A percentile compares a stretch with the other conserved stretches of the same genome.
phyloP scores from a whole-genome alignment of 2,797 vertebrate genomes.

The Pristis pectinata region DNA sequence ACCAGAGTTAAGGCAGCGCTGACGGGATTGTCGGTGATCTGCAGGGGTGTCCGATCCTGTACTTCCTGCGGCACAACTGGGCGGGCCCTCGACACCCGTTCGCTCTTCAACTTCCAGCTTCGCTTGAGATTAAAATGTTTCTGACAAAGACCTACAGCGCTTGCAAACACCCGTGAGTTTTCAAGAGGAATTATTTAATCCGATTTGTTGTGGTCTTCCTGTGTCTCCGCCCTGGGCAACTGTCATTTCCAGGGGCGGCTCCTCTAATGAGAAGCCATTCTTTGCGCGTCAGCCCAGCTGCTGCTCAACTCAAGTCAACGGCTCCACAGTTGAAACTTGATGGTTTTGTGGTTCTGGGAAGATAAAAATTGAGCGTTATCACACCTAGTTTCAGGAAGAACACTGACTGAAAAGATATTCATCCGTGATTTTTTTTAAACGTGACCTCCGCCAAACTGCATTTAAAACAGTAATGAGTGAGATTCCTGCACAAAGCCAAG shows the following conservation, averaged over 20 bases:
- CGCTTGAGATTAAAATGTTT: not conserved
- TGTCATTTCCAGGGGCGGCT: not conserved
- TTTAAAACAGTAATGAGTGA: not conserved
- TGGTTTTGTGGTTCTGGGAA: not conserved
- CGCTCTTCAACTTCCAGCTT: no score
- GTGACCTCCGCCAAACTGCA: not conserved
- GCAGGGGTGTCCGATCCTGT: not conserved
- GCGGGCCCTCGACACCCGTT: no score
- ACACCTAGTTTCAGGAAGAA: not conserved
- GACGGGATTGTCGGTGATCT: not conserved
- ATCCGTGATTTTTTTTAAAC: not conserved
- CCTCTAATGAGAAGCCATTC: not conserved
- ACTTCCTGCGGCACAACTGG: not conserved
- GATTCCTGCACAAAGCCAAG: no score
- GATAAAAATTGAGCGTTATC: no score
- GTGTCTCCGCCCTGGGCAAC: no score
- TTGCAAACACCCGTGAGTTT: not conserved
- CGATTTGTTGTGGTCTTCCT: not conserved
- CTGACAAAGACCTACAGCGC: not conserved
- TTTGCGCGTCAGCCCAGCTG: not conserved
- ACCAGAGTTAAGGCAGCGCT: not conserved
- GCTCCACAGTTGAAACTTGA: not conserved
- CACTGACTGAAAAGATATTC: no score
- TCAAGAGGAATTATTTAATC: not conserved
- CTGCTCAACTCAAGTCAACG: not conserved